phyloP scores from a whole-genome alignment of 1,140 invertebrate genomes.

The Brachionus koreanus region DNA sequence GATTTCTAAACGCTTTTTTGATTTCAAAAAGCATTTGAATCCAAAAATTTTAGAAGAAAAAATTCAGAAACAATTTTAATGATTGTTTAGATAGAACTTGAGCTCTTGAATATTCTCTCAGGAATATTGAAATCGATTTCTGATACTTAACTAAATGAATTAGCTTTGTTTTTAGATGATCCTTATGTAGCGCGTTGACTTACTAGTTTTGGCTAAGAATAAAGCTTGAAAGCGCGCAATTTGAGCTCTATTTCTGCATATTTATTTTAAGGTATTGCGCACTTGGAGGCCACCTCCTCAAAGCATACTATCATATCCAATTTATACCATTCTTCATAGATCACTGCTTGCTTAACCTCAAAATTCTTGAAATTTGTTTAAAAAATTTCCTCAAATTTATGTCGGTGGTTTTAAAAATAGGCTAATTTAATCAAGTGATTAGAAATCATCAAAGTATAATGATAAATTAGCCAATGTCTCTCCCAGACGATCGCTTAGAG shows the following conservation, averaged over 20 bases:
- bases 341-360: background rate
- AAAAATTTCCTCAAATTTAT: background rate
- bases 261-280: background rate
- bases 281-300: background rate
- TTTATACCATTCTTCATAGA: background rate
- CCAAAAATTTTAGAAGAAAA: background rate
- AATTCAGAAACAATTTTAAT: background rate
- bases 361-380: background rate
- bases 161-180: background rate
- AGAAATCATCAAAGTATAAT: background rate
- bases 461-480: background rate
- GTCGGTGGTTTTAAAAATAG: background rate
- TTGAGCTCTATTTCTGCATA: background rate
- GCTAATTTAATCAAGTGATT: background rate
- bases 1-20: background rate
- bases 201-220: background rate
- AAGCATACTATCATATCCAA: background rate
- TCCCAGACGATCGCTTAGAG: background rate
- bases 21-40: background rate
- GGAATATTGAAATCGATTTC: background rate
- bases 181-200: background rate
- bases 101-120: background rate
- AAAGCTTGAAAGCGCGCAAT: background rate
- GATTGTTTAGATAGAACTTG: background rate
- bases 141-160: background rate